Evolutionary conservation across 2,113 vertebrate genomes (phyloP).

Genomic region (Arizona elegans): DNA sequence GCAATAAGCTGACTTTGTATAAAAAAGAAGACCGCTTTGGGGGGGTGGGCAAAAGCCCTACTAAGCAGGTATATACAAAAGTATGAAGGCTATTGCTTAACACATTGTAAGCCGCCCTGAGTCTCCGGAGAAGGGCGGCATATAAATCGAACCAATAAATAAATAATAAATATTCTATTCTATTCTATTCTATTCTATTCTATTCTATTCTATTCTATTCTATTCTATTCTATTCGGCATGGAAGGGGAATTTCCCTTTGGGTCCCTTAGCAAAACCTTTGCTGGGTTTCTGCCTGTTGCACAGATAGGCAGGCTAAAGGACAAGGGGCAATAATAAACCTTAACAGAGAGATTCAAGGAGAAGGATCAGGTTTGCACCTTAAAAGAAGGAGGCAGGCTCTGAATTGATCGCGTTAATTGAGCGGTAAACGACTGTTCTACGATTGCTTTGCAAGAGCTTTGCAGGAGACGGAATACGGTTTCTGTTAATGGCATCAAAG

Average conservation of each 20-base stretch:
- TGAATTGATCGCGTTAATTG: neutral
- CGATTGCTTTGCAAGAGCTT: neutral
- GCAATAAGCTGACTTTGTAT: no score
- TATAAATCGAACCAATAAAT: no score
- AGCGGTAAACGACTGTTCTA: neutral
- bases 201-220: no score
- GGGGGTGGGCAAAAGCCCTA: no score
- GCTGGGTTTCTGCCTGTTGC: neutral
- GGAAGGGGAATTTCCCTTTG: neutral
- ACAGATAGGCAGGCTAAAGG: neutral
- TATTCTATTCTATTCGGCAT: neutral
- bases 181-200: no score
- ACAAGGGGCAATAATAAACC: no score
- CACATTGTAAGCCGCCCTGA: no score
- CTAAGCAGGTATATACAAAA: no score
- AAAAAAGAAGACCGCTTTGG: no score
- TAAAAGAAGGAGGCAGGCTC: neutral
- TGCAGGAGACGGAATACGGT: neutral
- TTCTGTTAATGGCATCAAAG: neutral
- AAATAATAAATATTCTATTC: no score
- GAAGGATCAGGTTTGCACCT: neutral
- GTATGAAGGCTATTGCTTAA: no score
- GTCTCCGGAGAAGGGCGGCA: no score
- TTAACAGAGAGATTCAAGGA: neutral
- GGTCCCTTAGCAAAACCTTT: neutral